A percentile compares a stretch with the other conserved stretches of the same genome.
These are phyloP conservation scores for Mobula birostris DNA, from an alignment of 2,113 vertebrate genomes.

Conservation along the genomic window DNA sequence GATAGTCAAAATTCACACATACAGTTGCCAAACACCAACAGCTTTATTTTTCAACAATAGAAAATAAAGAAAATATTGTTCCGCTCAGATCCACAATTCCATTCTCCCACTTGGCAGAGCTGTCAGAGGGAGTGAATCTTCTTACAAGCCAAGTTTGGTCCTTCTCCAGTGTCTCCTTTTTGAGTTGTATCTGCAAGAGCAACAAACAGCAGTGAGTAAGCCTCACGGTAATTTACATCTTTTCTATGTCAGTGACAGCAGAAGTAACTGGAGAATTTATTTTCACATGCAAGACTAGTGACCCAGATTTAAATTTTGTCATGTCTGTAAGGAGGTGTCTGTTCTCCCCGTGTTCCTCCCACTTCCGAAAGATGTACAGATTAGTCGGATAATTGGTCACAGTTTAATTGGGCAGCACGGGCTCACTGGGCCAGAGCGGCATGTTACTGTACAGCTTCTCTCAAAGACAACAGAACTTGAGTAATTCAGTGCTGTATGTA, in stretches of 20 bases:
- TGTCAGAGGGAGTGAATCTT: neutral
- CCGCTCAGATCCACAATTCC: neutral
- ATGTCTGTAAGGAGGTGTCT: no score
- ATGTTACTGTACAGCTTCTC: no score
- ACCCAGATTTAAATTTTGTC: no score
- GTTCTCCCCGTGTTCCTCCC: no score
- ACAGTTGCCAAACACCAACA: neutral
- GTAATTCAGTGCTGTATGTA: neutral
- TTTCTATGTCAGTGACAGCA: neutral
- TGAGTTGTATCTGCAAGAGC: slow-evolving; percentile 82
- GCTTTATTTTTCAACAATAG: slow-evolving; percentile 11
- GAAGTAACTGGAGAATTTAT: no score
- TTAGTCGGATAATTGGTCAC: no score
- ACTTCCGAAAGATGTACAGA: no score
- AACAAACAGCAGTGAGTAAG: neutral
- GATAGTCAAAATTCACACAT: neutral
- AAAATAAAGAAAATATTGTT: neutral
- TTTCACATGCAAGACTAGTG: no score
- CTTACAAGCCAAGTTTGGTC: slow-evolving; percentile 91
- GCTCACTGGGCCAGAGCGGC: no score
- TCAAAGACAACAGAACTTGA: no score
- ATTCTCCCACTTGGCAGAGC: no score
- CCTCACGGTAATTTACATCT: neutral
- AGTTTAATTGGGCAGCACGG: no score
- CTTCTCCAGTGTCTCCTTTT: slow-evolving; percentile 99